A percentile compares a stretch with the other conserved stretches of the same genome.
Evolutionary conservation across 2,797 vertebrate genomes (phyloP).

Genomic region (Phoeniculus purpureus): DNA sequence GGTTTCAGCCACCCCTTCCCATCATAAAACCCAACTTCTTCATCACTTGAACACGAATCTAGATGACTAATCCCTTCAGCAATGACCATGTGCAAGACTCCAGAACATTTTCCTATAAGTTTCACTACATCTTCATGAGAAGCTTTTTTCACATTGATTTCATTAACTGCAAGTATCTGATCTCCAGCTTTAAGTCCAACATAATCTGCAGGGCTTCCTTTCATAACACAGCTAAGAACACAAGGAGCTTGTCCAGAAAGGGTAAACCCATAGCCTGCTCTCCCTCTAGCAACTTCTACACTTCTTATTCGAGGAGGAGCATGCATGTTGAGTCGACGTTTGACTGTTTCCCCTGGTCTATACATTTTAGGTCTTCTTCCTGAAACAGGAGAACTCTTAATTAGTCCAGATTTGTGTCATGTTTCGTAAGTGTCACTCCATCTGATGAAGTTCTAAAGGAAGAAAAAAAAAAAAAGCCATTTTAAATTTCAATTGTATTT

Average conservation of each 20-base stretch:
- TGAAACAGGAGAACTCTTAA: background rate
- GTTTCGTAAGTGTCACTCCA: background rate
- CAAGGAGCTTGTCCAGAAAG: conserved; percentile 95
- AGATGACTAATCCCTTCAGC: conserved; percentile 82
- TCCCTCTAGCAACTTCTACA: conserved; percentile 92
- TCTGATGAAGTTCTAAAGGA: conserved; percentile 28
- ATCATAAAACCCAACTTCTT: conserved; percentile 87
- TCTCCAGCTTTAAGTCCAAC: conserved; percentile 93
- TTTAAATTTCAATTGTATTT: background rate
- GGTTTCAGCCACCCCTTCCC: conserved; percentile 87
- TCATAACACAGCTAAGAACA: conserved; percentile 90
- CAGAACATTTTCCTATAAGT: conserved; percentile 93
- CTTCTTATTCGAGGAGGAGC: conserved; percentile 80
- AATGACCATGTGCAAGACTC: conserved; percentile 90
- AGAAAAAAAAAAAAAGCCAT: background rate
- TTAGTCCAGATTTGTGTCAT: conserved; percentile 7
- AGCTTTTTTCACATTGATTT: conserved; percentile 93
- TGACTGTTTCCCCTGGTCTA: conserved; percentile 81
- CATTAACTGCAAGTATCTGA: conserved; percentile 91
- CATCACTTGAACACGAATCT: conserved; percentile 94
- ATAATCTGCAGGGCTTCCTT: conserved; percentile 93
- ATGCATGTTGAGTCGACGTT: conserved; percentile 81
- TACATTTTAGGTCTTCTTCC: conserved; percentile 81
- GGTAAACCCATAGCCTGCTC: conserved; percentile 94
- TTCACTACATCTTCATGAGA: conserved; percentile 98